Evolutionary conservation across 2,888 invertebrate genomes (phyloP), one percentile per base, ranked within the genome.

Genomic region (Mythimna pallens): DNA sequence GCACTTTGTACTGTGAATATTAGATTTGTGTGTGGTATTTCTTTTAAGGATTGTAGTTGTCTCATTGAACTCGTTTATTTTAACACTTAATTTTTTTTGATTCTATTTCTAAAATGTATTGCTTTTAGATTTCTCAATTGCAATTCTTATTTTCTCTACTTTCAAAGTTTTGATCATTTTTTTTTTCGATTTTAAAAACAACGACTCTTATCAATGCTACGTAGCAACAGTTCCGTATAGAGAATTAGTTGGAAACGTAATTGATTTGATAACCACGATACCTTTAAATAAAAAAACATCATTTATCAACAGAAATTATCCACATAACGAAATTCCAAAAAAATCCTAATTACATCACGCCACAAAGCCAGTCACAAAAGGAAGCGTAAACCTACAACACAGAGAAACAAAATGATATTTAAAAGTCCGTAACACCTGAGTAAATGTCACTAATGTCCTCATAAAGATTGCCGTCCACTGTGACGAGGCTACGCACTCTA

Each of bases 401-500:
- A 20, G n/a, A 52, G n/a, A 8, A 52, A 52, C 34, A 36, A 22
- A 67, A 78, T 77, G 68, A 73, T 78, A 85, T 83, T 85, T 79
- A 75, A 86, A 83, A 81, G 73, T 69, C 76, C 75, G 47, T 78
- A 83, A 86, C 70, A 73, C 61, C 59, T 70, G 78, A 73, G 78
- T 73, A 81, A 81, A 71, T 71, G 84, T 78, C 66, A 80, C 71
- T 86, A 87, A 89, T 86, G 84, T 64, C 69, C 67, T 70, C 76
- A 84, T 89, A 89, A 89, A 89, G 85, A 83, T 75, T 70, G 79
- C 62, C 71, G 80, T 62, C 73, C 78, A 76, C 73, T 70, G 68
- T 86, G 83, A 89, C 88, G 88, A 86, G 86, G 78, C 81, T 84
- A 84, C 86, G 89, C 91, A 90, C 93, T 93, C 92, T 82, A 82